Evolutionary conservation across 2,797 vertebrate species (phyloP).

Genomic region (Discoglossus pictus): DNA sequence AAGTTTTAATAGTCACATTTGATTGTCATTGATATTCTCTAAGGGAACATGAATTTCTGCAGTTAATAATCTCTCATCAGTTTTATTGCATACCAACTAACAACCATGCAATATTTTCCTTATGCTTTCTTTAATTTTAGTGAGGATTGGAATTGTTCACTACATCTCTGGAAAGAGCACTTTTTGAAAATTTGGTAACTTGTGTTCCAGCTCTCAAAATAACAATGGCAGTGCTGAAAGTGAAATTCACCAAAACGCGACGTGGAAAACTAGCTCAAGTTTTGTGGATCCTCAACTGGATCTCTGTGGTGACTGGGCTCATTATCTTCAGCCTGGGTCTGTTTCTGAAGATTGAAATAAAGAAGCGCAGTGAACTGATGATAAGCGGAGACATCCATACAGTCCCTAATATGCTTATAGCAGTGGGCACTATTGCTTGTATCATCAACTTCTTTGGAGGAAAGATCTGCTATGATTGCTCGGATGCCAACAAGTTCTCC

Average conservation of each 20-base stretch:
- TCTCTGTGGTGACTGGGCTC: conserved; percentile 83
- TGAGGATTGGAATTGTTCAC: conserved; percentile 46
- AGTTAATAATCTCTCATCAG: too few relatives aligned
- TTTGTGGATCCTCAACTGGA: conserved; percentile 92
- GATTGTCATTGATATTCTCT: too few relatives aligned
- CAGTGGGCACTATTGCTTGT: conserved; percentile 83
- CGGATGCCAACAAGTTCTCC: conserved; percentile 82
- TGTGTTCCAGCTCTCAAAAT: neutral
- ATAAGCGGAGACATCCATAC: conserved; percentile 79
- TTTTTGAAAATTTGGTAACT: conserved; percentile 48
- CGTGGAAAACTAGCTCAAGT: conserved; percentile 88
- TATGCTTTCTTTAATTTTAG: conserved; percentile 51
- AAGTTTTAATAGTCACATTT: too few relatives aligned
- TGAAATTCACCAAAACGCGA: conserved; percentile 86
- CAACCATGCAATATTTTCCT: conserved; percentile 49
- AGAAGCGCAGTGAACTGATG: conserved; percentile 85
- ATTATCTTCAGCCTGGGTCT: conserved; percentile 86
- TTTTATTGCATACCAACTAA: conserved; percentile 54
- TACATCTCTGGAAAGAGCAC: conserved; percentile 39
- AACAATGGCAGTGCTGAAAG: conserved; percentile 84
- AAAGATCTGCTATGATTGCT: conserved; percentile 92
- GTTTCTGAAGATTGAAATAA: conserved; percentile 88
- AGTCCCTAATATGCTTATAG: conserved; percentile 86
- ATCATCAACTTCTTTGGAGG: conserved; percentile 89
- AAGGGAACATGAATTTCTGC: too few relatives aligned